A percentile compares a stretch with the other conserved stretches of the same genome.
These are phyloP conservation scores for Cryptoleucopteryx plumbea DNA, from an alignment of 2,113 vertebrate species.

Conservation along the genomic window DNA sequence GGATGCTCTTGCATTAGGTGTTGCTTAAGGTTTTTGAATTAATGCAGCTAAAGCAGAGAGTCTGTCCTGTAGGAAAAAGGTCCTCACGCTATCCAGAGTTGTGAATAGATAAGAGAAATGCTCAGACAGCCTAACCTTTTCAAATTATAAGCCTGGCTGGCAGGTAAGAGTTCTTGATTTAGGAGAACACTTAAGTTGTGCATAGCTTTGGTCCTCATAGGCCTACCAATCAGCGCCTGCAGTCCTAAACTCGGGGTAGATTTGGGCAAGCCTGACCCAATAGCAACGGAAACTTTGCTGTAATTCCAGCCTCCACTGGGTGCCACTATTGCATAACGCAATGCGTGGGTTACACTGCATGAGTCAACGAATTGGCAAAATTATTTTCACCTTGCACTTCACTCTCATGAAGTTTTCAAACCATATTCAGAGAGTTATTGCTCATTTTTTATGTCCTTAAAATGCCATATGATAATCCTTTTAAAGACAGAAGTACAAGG, in stretches of 20 bases:
- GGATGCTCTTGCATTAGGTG: neutral
- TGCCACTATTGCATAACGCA: conserved; percentile 60
- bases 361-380: neutral
- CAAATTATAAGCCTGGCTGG: neutral
- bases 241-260: neutral
- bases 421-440: neutral
- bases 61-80: neutral
- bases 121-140: neutral
- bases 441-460: neutral
- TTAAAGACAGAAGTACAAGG: neutral
- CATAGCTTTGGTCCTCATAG: neutral
- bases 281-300: neutral
- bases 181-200: neutral
- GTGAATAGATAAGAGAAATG: neutral
- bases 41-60: neutral
- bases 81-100: neutral
- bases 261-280: neutral
- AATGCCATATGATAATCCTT: neutral
- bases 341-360: accelerated
- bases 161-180: neutral
- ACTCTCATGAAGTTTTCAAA: neutral
- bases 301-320: conserved; percentile 57
- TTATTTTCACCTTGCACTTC: neutral
- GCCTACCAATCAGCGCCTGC: neutral
- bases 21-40: neutral